Conservation (phyloP, 2,888 invertebrate species). For the Melipona beecheii region DNA sequence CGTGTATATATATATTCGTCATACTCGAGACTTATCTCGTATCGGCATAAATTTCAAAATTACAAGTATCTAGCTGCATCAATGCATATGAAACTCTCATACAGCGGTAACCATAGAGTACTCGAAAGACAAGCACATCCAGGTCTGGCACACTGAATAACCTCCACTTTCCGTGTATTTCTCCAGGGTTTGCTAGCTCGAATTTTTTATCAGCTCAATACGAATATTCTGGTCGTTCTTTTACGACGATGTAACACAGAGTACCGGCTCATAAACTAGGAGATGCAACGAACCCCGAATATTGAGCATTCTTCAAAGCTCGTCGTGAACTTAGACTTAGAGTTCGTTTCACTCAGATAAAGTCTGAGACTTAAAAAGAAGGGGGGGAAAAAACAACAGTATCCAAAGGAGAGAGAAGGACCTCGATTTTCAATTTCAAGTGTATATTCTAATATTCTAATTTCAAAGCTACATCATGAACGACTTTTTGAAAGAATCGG, state of each 20-base stretch:
- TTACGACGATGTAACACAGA: constrained; percentile 29
- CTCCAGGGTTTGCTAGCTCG: constrained; percentile 47
- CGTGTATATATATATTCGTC: background rate
- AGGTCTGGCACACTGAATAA: constrained; percentile 40
- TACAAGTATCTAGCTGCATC: constrained; percentile 5
- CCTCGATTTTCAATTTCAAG: constrained; percentile 6
- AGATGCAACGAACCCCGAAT: constrained; percentile 5
- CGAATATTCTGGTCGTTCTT: constrained; percentile 34
- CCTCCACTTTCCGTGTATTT: constrained; percentile 55
- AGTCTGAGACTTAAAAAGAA: background rate
- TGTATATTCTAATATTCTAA: background rate
- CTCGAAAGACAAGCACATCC: constrained; percentile 52
- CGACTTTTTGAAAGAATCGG: background rate
- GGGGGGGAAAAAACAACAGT: background rate
- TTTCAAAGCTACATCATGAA: background rate
- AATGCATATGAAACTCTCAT: background rate
- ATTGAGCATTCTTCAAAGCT: constrained; percentile 15
- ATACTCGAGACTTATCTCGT: background rate
- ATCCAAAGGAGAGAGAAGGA: too few relatives aligned
- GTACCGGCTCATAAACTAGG: constrained; percentile 33
- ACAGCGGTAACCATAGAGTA: constrained; percentile 21
- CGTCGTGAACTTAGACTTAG: background rate
- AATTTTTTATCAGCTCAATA: constrained; percentile 21
- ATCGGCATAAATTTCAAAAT: background rate
- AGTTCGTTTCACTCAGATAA: background rate